phyloP scores from a whole-genome alignment of 2,888 invertebrate species.

The Ectemnius lituratus region DNA sequence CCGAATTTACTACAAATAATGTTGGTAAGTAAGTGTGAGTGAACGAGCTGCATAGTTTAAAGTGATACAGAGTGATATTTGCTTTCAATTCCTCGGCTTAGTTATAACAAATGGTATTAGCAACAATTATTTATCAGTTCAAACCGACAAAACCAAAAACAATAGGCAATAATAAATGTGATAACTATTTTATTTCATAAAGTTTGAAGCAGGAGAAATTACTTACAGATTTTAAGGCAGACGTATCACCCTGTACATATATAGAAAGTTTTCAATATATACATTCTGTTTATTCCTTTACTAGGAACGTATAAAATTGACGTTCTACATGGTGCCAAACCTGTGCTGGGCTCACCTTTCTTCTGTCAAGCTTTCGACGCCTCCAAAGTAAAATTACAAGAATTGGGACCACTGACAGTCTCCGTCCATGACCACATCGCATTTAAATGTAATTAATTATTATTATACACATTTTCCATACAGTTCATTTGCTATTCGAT shows the following conservation, averaged over 20 bases:
- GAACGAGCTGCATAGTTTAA: too few species aligned
- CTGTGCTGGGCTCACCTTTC: conserved; percentile 95
- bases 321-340: conserved; percentile 93
- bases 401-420: conserved; percentile 86
- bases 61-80: too few species aligned
- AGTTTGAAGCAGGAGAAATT: too few species aligned
- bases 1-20: conserved; percentile 93
- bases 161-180: too few species aligned
- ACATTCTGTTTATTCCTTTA: conserved; percentile 25
- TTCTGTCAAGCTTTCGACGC: conserved; percentile 95
- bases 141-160: too few species aligned
- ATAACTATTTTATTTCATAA: too few species aligned
- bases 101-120: too few species aligned
- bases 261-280: neutral
- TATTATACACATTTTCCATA: neutral
- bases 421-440: conserved; percentile 90
- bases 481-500: neutral
- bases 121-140: neutral
- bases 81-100: too few species aligned
- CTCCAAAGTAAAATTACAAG: conserved; percentile 88
- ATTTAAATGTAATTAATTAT: conserved; percentile 84
- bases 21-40: conserved; percentile 79
- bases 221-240: too few species aligned
- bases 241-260: too few species aligned
- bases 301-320: conserved; percentile 82